Base-by-base conservation (phyloP, 2,888 invertebrate genomes). In the Helleia helle region DNA sequence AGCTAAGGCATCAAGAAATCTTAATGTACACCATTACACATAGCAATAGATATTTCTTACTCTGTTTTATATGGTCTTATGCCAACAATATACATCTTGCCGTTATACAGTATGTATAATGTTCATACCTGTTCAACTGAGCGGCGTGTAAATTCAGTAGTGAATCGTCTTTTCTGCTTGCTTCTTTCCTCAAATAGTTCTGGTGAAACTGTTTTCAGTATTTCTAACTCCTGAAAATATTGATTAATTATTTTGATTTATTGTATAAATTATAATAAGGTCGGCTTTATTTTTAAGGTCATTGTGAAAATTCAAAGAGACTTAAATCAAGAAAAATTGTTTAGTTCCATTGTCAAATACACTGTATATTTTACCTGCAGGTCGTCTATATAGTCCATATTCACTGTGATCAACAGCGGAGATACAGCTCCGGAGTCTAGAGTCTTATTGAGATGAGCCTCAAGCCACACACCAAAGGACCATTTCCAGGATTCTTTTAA, bases 401-500 rank as follows among this genome's bases (percentile, higher is more conserved):
- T 71, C n/a, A 90, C 59, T 3, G 89, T 89, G 45, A 92, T 68
- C 5, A 88, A 76, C 46, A 92, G 86, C 18, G 88, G 86, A 3
- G 89, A 87, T 4, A 83, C 72, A 4, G 86, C 80, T 0, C 87
- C 86, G 6, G 86, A 86, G 51, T 90, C 87, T 48, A 89, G 83
- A 8, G 65, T 64, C 60, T 87, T 89, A 8, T 71, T 68, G 0
- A 91, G 70, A 34, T 69, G 60, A 8, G 72, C 44, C 9, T 89
- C 88, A 13, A 95, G 68, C 40, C 73, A 70, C 0, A 87, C 77
- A 38, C 90, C 90, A 39, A 90, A 85, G 7, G 89, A 86, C 83
- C 91, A 89, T 68, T 94, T 94, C 88, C 93, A 94, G 0, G 91
- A 90, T 62, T 94, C 93, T 62, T 95, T 96, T 1, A 93, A 63